Base-by-base conservation (phyloP, 2,113 vertebrate species). In the Helogale parvula region DNA sequence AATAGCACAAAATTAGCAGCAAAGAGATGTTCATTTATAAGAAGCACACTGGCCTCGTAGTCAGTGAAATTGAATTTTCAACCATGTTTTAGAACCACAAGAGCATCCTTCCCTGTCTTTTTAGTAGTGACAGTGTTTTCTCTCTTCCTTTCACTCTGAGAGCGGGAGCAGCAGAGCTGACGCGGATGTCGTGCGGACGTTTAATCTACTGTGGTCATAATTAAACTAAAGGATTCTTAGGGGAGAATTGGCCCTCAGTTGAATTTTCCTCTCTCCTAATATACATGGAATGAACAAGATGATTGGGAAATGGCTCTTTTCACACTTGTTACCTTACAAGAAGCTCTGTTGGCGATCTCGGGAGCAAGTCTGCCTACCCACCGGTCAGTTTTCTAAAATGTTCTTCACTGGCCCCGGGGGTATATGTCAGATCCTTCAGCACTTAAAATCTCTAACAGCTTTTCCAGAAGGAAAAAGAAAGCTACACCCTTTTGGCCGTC, bases 1-100 rank as follows among this genome's bases (percentile, higher is more conserved):
- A 98, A 97, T 87, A 98, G 82, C 41, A 96, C 94, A 98, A 97
- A 97, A 95, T 92, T 97, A 97, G 52, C 82, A 96, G 23, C 84
- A 94, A 97, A 97, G 25, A 96, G 33, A n/a, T 76, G 0, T 94
- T 97, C 71, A 87, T 98, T 98, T 98, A 50, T 77, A 82, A 87
- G 91, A 82, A 97, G 65, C 65, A 93, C 93, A 65, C 88, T 96
- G 93, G 82, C 68, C 69, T 88, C 16, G 2, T 91, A 85, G 90
- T 98, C 54, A 45, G 5, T 81, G 63, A 97, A 97, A 97, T 88
- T 90, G 88, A 94, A 79, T 93, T 97, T 98, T 97, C 71, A 92
- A 11, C 35, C 19, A 0, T 81, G 12, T 92, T 96, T 98, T 80
- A 87, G 35, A 90, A 31, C 63, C n/a, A 50, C 0, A 81, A 92